phyloP scores from a whole-genome alignment of 2,797 vertebrate species.

The Gymnothorax javanicus region DNA sequence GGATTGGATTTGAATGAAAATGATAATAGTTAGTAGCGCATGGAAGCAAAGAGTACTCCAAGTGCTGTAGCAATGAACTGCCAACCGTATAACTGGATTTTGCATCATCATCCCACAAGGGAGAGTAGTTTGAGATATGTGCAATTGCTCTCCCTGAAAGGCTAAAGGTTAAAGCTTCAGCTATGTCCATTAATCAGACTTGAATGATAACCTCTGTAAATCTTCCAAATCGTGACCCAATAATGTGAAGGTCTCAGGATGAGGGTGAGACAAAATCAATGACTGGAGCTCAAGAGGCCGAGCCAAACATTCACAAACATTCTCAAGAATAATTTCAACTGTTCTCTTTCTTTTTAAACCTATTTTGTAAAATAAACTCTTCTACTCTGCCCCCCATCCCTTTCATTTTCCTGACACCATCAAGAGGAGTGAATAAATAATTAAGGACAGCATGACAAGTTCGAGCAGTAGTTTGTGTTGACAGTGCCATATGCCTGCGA shows the following conservation, averaged over 20 bases:
- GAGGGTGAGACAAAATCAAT: conserved; percentile 38
- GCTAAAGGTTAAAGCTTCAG: conserved; percentile 46
- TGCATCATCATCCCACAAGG: conserved; percentile 33
- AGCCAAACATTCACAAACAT: conserved; percentile 39
- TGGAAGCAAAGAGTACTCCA: conserved; percentile 7
- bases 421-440: conserved; percentile 27
- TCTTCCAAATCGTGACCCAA: conserved; percentile 42
- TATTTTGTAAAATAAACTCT: conserved; percentile 33
- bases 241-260: conserved; percentile 24
- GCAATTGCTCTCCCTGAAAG: conserved; percentile 32
- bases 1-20: not conserved
- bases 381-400: conserved; percentile 27
- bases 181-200: conserved; percentile 52
- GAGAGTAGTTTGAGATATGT: conserved; percentile 38
- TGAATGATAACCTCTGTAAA: conserved; percentile 50
- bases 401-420: not conserved
- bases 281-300: conserved; percentile 43
- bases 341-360: not conserved
- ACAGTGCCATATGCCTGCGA: conserved; percentile 52
- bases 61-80: conserved; percentile 1
- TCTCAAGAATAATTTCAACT: conserved; percentile 21
- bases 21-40: not conserved
- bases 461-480: conserved; percentile 41
- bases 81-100: conserved; percentile 30
- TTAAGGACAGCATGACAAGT: conserved; percentile 41